Percentiles rank a stretch among this genome's conserved stretches.
These are phyloP conservation scores for Diploscapter pachys DNA, from an alignment of 1,140 invertebrate genomes.

Conservation along the genomic window DNA sequence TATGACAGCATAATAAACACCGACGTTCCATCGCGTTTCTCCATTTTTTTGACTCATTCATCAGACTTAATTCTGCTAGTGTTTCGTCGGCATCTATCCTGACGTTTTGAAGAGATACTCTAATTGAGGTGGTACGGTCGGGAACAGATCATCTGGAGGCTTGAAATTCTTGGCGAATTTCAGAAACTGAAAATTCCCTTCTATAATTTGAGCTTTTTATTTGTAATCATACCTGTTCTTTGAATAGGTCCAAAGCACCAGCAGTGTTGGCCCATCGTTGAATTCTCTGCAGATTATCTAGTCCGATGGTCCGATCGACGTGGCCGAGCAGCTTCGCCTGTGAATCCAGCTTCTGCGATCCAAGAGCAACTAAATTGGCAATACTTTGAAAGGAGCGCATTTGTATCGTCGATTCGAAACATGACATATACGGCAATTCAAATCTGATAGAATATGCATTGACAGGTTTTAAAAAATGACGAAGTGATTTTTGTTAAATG, in stretches of 20 bases:
- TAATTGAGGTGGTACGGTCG: constrained; percentile 56
- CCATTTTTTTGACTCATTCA: too few species aligned
- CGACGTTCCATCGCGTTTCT: too few species aligned
- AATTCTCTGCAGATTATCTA: constrained; percentile 55
- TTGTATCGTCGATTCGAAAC: too few species aligned
- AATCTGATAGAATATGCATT: too few species aligned
- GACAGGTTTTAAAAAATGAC: too few species aligned
- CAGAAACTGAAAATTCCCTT: constrained; percentile 47
- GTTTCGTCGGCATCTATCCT: too few species aligned
- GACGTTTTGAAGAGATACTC: constrained; percentile 51
- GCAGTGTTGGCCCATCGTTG: constrained; percentile 59
- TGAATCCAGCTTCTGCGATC: constrained; percentile 54
- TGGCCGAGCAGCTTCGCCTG: constrained; percentile 57
- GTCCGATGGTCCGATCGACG: constrained; percentile 55
- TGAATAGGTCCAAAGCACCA: constrained; percentile 55
- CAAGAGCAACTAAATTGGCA: constrained; percentile 41
- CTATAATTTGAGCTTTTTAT: not conserved
- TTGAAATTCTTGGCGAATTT: constrained; percentile 58
- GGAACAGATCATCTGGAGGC: constrained; percentile 46
- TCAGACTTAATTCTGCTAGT: too few species aligned
- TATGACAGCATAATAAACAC: too few species aligned
- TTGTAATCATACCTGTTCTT: constrained; percentile 49
- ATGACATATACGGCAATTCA: too few species aligned
- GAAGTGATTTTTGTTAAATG: too few species aligned
- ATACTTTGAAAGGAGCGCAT: too few species aligned